phyloP scores from a whole-genome alignment of 2,888 invertebrate species.

The Cheilosia vulpina region DNA sequence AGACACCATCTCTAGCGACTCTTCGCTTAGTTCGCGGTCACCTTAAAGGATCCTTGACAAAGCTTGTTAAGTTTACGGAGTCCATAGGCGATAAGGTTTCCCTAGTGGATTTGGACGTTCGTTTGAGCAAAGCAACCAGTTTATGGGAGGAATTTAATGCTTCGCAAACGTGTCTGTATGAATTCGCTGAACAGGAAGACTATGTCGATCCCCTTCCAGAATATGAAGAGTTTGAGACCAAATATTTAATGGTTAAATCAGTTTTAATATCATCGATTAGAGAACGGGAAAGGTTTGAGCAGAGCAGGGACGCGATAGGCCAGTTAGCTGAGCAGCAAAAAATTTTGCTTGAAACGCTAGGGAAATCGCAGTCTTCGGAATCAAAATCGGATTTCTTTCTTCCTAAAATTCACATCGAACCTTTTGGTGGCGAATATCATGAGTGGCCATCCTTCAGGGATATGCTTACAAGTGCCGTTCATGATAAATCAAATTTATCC shows the following conservation, averaged over 20 bases:
- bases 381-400: slow-evolving; percentile 1
- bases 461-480: slow-evolving; percentile 17
- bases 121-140: not conserved
- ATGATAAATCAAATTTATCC: slow-evolving; percentile 13
- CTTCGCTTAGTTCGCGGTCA: not conserved
- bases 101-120: not conserved
- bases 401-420: slow-evolving; percentile 20
- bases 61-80: no score
- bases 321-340: slow-evolving; percentile 12
- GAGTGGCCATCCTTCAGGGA: slow-evolving; percentile 31
- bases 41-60: no score
- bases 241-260: not conserved
- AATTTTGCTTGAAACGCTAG: slow-evolving; percentile 2
- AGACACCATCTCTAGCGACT: not conserved
- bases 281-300: not conserved
- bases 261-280: slow-evolving; percentile 1
- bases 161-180: not conserved
- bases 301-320: not conserved
- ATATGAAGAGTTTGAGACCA: slow-evolving; percentile 16
- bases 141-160: slow-evolving; percentile 12
- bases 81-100: no score
- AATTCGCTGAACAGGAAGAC: not conserved
- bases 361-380: not conserved
- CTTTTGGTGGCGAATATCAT: slow-evolving; percentile 10
- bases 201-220: slow-evolving; percentile 8